Base-by-base conservation (phyloP, 1,140 invertebrate species). In the Panonychus citri region DNA sequence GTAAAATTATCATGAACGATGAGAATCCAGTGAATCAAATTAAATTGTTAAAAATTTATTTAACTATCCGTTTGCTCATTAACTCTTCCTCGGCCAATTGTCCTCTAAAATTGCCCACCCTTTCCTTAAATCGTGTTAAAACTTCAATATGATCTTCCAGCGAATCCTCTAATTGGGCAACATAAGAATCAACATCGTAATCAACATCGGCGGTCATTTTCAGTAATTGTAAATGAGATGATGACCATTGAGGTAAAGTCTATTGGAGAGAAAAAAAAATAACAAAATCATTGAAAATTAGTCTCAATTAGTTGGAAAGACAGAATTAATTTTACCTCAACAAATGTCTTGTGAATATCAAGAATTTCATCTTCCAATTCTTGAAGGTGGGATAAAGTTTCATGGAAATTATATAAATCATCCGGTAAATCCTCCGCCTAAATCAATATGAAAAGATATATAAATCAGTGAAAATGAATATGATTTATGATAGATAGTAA, bases 151-250 rank as follows among this genome's bases (percentile, higher is more conserved):
- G 75, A 60, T 76, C 75, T 50, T 66, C 73, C 62, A 90, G 74
- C 56, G 88, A 68, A 61, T 80, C 76, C 68, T 87, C 82, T 74
- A 88, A 79, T 62, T 85, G 82, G 68, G 81, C 79, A 64, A 82
- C 82, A 74, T 91, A 93, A 27, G 77, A 78, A 74, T 95, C 90
- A 74, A 90, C 85, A 74, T 96, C 90, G 71, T 94, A 96, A 68
- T 94, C 87, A 30, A 94, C 89, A 68, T 88, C 83, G 65, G 89
- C 81, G 19, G 90, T 88, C 68, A 81, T 77, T 62, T 78, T 77
- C 56, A 91, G 77, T 26, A 94, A 70, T 15, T 55, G n/a, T 43
- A 24, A 21, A 37, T 57, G 56, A 53, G 30, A 27, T 19, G 42
- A 21, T 19, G 30, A 54, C 56, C 56, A 57, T 46, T 40, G 48